phyloP scores from a whole-genome alignment of 2,113 vertebrate genomes.

The Forbesichthys agassizii region DNA sequence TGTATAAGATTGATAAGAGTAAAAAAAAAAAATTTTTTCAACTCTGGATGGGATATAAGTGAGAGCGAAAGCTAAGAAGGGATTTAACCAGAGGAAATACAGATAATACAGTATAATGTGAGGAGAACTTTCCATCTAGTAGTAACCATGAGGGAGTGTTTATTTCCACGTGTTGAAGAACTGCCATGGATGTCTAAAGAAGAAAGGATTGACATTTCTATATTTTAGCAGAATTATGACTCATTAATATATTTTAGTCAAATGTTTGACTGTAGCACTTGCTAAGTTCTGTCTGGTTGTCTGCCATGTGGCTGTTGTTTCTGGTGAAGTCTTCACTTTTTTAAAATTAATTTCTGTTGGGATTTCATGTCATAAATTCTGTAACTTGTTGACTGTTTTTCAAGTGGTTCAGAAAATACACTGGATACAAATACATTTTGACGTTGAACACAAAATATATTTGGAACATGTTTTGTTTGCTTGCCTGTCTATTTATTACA shows the following conservation, averaged over 20 bases:
- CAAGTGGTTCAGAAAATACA: slow-evolving; percentile 44
- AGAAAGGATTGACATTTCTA: slow-evolving; percentile 30
- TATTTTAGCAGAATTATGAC: slow-evolving; percentile 45
- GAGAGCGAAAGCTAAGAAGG: slow-evolving; percentile 8
- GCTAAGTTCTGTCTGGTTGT: slow-evolving; percentile 22
- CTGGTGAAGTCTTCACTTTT: slow-evolving; percentile 23
- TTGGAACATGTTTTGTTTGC: slow-evolving; percentile 73
- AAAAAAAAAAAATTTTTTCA: slow-evolving; percentile 65
- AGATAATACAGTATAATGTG: slow-evolving; percentile 10
- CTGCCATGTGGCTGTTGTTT: slow-evolving; percentile 27
- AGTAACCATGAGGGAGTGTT: background rate
- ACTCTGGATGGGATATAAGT: slow-evolving; percentile 18
- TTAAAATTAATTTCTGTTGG: slow-evolving; percentile 28
- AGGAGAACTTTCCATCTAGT: slow-evolving; percentile 13
- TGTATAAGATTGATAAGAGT: slow-evolving; percentile 48
- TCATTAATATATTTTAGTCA: slow-evolving; percentile 30
- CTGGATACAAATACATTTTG: slow-evolving; percentile 65
- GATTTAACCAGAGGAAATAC: slow-evolving; percentile 5
- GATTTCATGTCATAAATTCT: slow-evolving; percentile 33
- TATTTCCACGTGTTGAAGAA: background rate
- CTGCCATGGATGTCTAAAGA: slow-evolving; percentile 1
- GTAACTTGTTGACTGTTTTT: slow-evolving; percentile 59
- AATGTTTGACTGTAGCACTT: slow-evolving; percentile 22
- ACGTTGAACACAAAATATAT: slow-evolving; percentile 25
- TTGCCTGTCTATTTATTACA: slow-evolving; percentile 81